Base-by-base conservation (phyloP, 1,140 invertebrate species). In the Propsilocerus akamusi region DNA sequence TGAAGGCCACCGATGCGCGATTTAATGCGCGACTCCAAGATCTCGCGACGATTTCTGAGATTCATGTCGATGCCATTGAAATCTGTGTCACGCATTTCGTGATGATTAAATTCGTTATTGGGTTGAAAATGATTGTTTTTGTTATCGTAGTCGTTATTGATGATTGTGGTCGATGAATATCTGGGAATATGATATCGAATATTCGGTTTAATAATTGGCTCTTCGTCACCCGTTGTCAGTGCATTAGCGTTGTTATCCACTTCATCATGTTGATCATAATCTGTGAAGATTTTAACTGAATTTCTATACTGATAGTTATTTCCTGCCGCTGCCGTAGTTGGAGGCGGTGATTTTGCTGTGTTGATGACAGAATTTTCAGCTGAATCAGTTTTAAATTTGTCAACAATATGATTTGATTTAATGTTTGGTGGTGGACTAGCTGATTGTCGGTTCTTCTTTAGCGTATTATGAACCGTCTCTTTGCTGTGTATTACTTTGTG, bases 1-100 rank as follows among this genome's bases (percentile, higher is more conserved):
- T 66, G 65, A 7, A 65, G 59, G 26, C 66, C 73, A 23, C 73
- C 60, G 49, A 72, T 63, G 49, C 76, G 63, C 30, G 73, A 71
- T 53, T 79, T 77, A 34, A 80, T 74, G 48, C 80, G 72, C 1
- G 81, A 83, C 59, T 86, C 83, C 4, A 86, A 66, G n/a, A 80
- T 67, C 37, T 83, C 77, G 20, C 83, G 66, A 25, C 81, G 68
- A n/a, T 79, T 75, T 58, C 80, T 81, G 28, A 84, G 55, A 55
- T 81, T 41, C 5, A 6, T 10, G 22, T 41, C 34, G 14, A 41
- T 41, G 3, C 34, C 34, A 41, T 41, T 41, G 22, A 41, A 41
- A 41, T 41, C 34, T 20, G 34, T 41, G 17, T 41, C 34, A 20
- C 34, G 34, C 34, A 41, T 41, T 20, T 41, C 34, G 34, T 41